A percentile compares a stretch with the other conserved stretches of the same genome.
phyloP scores from a whole-genome alignment of 2,113 vertebrate species.

The Hippocampus comes region DNA sequence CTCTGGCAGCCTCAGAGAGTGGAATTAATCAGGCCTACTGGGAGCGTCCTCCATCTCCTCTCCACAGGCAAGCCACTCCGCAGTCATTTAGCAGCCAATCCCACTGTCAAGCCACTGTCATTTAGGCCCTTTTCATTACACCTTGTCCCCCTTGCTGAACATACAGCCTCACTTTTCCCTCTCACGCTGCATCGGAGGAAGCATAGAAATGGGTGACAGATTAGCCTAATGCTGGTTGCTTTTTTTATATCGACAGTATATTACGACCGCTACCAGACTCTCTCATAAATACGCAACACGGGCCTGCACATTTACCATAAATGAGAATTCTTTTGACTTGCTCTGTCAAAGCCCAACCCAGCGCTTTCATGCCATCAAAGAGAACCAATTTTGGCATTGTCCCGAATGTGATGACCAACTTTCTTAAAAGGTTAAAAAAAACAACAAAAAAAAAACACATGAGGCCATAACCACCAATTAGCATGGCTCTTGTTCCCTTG shows the following conservation, averaged over 20 bases:
- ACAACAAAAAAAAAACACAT: constrained; percentile 22
- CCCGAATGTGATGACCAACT: constrained; percentile 65
- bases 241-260: constrained; percentile 69
- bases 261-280: constrained; percentile 73
- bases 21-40: constrained; percentile 99
- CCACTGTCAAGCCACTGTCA: constrained; percentile 99
- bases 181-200: constrained; percentile 47
- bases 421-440: constrained; percentile 54
- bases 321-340: constrained; percentile 32
- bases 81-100: constrained; percentile 99
- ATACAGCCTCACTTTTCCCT: constrained; percentile 44
- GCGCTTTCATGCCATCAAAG: constrained; percentile 46
- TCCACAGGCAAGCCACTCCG: constrained; percentile 93
- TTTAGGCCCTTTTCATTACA: constrained; percentile 98
- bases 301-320: constrained; percentile 58
- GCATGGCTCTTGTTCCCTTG: constrained; percentile 49
- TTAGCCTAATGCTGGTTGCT: constrained; percentile 85
- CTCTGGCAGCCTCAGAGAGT: constrained; percentile 91
- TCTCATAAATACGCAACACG: constrained; percentile 64
- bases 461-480: constrained; percentile 73
- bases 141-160: constrained; percentile 63
- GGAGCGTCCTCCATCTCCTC: constrained; percentile 89
- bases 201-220: constrained; percentile 89
- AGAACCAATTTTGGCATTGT: constrained; percentile 36
- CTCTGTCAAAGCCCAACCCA: background rate